phyloP scores from a whole-genome alignment of 2,888 invertebrate genomes.

The Nebria salina region DNA sequence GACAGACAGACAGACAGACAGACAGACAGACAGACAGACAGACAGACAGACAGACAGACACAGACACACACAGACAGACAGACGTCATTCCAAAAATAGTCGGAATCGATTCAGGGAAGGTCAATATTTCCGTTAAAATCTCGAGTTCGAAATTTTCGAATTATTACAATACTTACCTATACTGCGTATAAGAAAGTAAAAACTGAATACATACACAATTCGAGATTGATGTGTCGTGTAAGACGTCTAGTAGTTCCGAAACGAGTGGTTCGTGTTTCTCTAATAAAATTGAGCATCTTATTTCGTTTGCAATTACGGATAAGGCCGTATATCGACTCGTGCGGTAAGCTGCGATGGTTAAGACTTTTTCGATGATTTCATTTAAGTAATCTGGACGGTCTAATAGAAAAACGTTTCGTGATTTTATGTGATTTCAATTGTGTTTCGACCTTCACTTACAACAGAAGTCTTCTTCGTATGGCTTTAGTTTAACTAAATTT shows the following conservation, averaged over 20 bases:
- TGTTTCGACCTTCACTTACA: neutral
- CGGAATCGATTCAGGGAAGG: no score
- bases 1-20: no score
- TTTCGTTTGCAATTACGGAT: slow-evolving; percentile 52
- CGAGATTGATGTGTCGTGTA: slow-evolving; percentile 59
- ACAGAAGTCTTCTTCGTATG: slow-evolving; percentile 49
- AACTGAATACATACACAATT: slow-evolving; percentile 59
- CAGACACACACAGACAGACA: no score
- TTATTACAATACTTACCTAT: no score
- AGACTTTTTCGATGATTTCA: slow-evolving; percentile 50
- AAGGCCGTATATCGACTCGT: slow-evolving; percentile 51
- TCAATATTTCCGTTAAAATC: no score
- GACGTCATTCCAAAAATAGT: no score
- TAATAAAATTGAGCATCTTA: slow-evolving; percentile 59
- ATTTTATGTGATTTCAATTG: no score
- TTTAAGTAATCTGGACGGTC: slow-evolving; percentile 49
- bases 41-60: no score
- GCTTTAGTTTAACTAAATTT: slow-evolving; percentile 60
- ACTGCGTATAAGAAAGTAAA: no score
- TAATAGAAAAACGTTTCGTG: slow-evolving; percentile 27
- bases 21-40: no score
- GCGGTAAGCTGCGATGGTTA: slow-evolving; percentile 48
- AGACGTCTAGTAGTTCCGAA: slow-evolving; percentile 56
- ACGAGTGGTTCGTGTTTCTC: slow-evolving; percentile 58
- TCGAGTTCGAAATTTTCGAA: no score